Conservation (phyloP, 2,797 vertebrate species). For the Carduelis carduelis region DNA sequence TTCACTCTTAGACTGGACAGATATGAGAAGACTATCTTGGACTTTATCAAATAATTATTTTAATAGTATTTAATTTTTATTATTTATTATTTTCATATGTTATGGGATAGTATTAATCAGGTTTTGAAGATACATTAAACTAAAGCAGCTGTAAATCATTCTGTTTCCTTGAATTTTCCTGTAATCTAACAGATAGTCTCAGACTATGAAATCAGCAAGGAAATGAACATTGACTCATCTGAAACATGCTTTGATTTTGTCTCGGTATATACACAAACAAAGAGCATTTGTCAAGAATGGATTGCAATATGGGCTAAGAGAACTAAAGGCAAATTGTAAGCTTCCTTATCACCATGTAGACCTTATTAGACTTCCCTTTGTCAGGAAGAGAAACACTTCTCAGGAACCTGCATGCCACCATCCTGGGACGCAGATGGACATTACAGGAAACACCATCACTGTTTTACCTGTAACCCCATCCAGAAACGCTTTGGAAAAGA, state of each 20-base stretch:
- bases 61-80: background rate
- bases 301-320: background rate
- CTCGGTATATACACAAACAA: fast-evolving
- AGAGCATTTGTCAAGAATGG: background rate
- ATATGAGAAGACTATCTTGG: background rate
- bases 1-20: background rate
- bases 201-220: background rate
- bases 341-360: background rate
- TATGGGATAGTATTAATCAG: background rate
- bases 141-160: background rate
- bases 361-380: background rate
- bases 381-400: background rate
- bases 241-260: background rate
- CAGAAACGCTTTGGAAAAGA: background rate
- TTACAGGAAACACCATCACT: background rate
- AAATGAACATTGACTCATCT: background rate
- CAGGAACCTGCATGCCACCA: background rate
- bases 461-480: background rate
- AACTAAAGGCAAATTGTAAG: background rate
- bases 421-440: background rate
- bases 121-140: background rate
- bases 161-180: background rate
- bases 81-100: too few relatives aligned
- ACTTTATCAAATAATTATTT: background rate
- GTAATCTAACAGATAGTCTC: background rate